Conservation (phyloP, 2,113 vertebrate species). For the Alosa alosa region DNA sequence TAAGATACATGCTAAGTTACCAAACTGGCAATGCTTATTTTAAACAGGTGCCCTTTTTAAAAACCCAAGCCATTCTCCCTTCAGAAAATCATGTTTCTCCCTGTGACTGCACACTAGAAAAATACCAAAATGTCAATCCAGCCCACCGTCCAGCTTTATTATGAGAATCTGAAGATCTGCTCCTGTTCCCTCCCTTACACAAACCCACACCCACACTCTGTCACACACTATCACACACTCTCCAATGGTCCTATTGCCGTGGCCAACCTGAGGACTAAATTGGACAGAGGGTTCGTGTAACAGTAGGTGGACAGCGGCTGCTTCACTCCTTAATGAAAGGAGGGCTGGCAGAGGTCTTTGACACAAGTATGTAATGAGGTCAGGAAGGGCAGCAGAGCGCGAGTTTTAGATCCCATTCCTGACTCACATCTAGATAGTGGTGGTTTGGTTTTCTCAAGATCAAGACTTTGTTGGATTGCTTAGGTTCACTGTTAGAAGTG, state of each 20-base stretch:
- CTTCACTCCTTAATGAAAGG: neutral
- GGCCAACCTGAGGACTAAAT: neutral
- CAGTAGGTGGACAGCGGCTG: neutral
- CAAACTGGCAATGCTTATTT: slow-evolving; percentile 26
- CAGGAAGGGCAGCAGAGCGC: neutral
- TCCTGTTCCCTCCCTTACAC: neutral
- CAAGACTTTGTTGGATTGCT: neutral
- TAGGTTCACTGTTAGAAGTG: neutral
- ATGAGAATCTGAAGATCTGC: slow-evolving; percentile 27
- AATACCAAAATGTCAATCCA: slow-evolving; percentile 57
- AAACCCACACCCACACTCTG: neutral
- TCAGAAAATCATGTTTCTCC: neutral
- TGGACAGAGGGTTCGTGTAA: neutral
- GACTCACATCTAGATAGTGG: neutral
- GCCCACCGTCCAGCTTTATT: slow-evolving; percentile 56
- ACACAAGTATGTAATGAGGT: neutral
- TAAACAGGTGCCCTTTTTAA: slow-evolving; percentile 42
- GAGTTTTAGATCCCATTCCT: neutral
- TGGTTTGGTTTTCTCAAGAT: neutral
- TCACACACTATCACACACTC: neutral
- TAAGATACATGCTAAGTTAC: slow-evolving; percentile 21
- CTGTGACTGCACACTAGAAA: slow-evolving; percentile 23
- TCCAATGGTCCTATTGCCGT: neutral
- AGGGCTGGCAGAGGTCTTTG: neutral
- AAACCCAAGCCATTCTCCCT: slow-evolving; percentile 20